Evolutionary conservation across 2,888 invertebrate genomes (phyloP), one percentile per base, ranked within the genome.

Genomic region (Tiliacea aurago): DNA sequence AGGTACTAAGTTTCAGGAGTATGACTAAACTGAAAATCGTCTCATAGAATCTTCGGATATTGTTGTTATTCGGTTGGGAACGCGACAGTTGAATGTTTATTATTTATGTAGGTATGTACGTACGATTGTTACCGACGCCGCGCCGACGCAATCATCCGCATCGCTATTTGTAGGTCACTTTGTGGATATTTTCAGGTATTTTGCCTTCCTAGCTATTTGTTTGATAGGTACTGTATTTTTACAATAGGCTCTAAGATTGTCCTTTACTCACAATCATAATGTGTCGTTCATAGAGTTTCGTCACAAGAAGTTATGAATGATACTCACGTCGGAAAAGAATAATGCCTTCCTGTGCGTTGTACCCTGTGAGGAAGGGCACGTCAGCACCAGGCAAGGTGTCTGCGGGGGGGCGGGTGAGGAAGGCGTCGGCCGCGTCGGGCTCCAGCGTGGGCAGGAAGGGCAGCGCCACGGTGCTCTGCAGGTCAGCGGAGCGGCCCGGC

Each of bases 291-390:
- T 28, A 69, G 4, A 55, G 45, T 70, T 45, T 1, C 4, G 33
- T 47, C 23, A 15, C 11, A 45, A 70, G 20, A 23, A n/a, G 3
- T 28, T 33, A 59, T 15, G 28, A 51, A 18, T n/a, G 2, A 13
- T 37, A 93, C 95, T 96, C 87, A 97, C 97, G 94, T 94, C 97
- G 91, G 69, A 97, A 96, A n/a, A 97, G 94, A 49, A 97, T 95
- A 88, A 97, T 96, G n/a, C 97, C 97, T 85, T 97, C 97, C 81
- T 97, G 97, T 1, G 97, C 97, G 76, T 97, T 97, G 86, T 97
- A 97, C 0, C 97, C 97, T 0, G 97, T 96, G 80, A 97, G 95
- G 85, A 97, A 96, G 0, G 97, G 97, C 20, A 97, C 96, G 70
- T 97, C 96, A 37, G 95, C 94, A 28, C 97, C 97, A 0, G 95